Evolutionary conservation across 2,797 vertebrate genomes (phyloP).

Genomic region (Sebastes elongatus): DNA sequence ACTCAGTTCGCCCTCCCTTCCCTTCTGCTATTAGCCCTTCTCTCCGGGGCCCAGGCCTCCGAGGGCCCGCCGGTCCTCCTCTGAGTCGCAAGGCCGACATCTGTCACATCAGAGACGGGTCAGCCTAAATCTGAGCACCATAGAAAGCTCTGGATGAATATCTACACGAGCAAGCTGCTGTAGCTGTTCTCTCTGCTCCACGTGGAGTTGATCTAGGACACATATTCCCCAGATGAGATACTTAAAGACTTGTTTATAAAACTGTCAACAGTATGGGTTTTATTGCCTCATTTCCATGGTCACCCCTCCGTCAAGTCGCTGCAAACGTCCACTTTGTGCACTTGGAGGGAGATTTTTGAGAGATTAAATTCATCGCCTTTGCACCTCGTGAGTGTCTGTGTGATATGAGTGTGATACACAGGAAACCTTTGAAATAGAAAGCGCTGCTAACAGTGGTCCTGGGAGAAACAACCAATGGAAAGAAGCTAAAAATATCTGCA

Average conservation of each 20-base stretch:
- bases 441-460: conserved; percentile 1
- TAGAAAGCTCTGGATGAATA: conserved; percentile 22
- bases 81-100: conserved; percentile 50
- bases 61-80: conserved; percentile 28
- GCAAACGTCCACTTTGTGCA: not conserved
- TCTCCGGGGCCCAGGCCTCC: conserved; percentile 36
- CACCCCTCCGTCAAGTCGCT: not conserved
- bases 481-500: conserved; percentile 38
- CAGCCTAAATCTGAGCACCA: conserved; percentile 37
- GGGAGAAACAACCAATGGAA: conserved; percentile 14
- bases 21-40: conserved; percentile 57
- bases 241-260: conserved; percentile 40
- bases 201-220: conserved; percentile 28
- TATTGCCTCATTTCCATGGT: conserved; percentile 38
- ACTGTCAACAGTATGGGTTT: conserved; percentile 31
- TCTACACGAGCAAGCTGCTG: not conserved
- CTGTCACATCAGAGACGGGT: conserved; percentile 49
- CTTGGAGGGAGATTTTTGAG: not conserved
- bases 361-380: not conserved
- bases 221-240: conserved; percentile 22
- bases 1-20: not conserved
- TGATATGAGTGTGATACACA: conserved; percentile 4
- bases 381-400: not conserved
- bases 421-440: conserved; percentile 26
- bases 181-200: not conserved